phyloP scores from a whole-genome alignment of 2,888 invertebrate genomes.

The Cataglyphis altisquamis region DNA sequence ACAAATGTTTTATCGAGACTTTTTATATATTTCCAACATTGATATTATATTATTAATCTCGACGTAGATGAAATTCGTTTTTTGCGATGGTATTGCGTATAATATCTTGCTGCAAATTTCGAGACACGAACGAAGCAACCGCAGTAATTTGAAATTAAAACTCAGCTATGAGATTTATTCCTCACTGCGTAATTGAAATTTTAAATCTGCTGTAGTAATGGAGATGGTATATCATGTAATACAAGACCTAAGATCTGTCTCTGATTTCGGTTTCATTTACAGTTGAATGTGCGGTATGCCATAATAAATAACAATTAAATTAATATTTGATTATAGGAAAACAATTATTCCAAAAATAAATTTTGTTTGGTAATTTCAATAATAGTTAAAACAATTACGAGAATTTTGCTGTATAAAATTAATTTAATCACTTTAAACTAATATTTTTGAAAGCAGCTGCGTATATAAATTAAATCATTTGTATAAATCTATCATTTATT shows the following conservation, averaged over 20 bases:
- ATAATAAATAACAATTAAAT: constrained; percentile 2
- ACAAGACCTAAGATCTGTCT: neutral
- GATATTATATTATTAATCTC: neutral
- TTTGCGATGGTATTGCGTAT: neutral
- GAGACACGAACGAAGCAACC: neutral
- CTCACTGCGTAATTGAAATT: constrained; percentile 16
- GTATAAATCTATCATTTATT: neutral
- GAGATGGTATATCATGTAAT: neutral
- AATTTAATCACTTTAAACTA: neutral
- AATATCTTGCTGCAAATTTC: neutral
- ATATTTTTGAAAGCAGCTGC: constrained; percentile 10
- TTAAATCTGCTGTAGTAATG: constrained; percentile 1
- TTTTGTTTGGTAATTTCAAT: neutral
- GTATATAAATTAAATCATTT: neutral
- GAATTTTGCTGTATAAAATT: neutral
- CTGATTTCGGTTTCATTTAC: constrained; percentile 3
- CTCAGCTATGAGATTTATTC: neutral
- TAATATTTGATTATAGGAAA: constrained; percentile 2
- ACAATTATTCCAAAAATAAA: neutral
- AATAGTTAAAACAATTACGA: neutral
- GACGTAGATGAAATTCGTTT: neutral
- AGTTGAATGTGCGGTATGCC: neutral
- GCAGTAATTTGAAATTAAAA: constrained; percentile 31
- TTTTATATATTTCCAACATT: neutral
- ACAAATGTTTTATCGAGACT: neutral